phyloP scores from a whole-genome alignment of 1,140 invertebrate genomes.

The Bombus pyrosoma region DNA sequence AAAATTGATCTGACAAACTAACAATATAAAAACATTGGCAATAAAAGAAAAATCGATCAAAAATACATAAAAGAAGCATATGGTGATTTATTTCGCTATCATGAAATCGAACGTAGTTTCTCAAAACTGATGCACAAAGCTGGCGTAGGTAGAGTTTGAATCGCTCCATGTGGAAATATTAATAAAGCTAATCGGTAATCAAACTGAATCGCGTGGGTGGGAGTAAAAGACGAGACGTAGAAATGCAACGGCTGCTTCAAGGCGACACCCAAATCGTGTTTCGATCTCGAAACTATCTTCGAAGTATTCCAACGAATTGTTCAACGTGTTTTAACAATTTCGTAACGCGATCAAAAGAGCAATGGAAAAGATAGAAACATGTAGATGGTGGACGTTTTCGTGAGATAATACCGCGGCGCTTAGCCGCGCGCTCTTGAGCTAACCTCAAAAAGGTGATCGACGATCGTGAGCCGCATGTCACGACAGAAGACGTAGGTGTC shows the following conservation, averaged over 20 bases:
- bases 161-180: slow-evolving; percentile 1
- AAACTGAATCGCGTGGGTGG: neutral
- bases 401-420: neutral
- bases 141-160: neutral
- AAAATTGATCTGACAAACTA: too few species aligned
- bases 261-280: slow-evolving; percentile 10
- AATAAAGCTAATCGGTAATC: slow-evolving; percentile 16
- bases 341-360: neutral
- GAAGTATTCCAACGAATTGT: neutral
- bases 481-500: slow-evolving; percentile 3
- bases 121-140: neutral
- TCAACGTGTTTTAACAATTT: neutral
- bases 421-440: slow-evolving; percentile 13
- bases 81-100: neutral
- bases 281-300: neutral
- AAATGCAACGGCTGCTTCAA: neutral
- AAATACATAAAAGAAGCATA: neutral
- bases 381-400: neutral
- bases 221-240: neutral
- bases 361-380: neutral
- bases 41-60: neutral
- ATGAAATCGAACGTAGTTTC: neutral
- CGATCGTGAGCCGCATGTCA: slow-evolving; percentile 26
- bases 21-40: neutral
- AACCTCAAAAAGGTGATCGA: slow-evolving; percentile 43